A percentile compares a stretch with the other conserved stretches of the same genome.
These are phyloP conservation scores for Tychaedon coryphoeus DNA, from an alignment of 2,113 vertebrate genomes.

Conservation along the genomic window DNA sequence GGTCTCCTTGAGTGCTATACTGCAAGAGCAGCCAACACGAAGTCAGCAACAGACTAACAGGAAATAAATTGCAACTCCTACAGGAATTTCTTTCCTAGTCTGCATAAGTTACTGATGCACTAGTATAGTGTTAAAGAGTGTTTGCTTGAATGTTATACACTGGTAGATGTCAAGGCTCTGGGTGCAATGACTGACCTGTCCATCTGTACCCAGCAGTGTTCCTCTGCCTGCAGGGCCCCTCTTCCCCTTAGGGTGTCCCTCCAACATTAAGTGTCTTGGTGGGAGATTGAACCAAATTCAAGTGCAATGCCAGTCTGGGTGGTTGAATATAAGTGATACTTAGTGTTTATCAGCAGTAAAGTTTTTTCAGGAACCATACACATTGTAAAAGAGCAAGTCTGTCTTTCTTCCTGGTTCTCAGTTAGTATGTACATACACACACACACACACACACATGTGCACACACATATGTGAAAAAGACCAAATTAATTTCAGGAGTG, in stretches of 20 bases:
- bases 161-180: neutral
- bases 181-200: neutral
- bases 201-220: neutral
- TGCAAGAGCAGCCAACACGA: neutral
- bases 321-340: neutral
- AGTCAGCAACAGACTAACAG: neutral
- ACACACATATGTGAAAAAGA: neutral
- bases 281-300: neutral
- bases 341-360: neutral
- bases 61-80: neutral
- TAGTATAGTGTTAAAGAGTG: neutral
- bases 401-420: neutral
- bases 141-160: neutral
- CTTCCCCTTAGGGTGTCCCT: neutral
- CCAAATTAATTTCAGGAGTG: neutral
- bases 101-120: neutral
- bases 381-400: neutral
- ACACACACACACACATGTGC: neutral
- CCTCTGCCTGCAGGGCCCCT: neutral
- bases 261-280: neutral
- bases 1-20: neutral
- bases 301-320: neutral
- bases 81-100: neutral
- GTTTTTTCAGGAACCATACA: neutral
- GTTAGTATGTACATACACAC: neutral